Base-by-base conservation (phyloP, 2,113 vertebrate species). In the Coryphaenoides rupestris region DNA sequence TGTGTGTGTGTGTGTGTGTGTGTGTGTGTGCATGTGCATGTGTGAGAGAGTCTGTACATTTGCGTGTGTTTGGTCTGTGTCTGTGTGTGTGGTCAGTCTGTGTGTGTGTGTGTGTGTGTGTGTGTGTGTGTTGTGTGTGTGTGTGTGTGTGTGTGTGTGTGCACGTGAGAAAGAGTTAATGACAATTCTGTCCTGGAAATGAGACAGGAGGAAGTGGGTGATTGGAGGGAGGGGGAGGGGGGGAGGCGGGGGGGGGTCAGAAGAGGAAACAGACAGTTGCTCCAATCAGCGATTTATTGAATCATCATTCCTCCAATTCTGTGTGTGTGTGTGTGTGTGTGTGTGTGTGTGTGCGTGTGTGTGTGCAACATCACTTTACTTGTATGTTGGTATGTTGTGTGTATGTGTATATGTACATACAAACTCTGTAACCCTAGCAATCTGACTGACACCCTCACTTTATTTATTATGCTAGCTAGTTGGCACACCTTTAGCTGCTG, bases 271-370 rank as follows among this genome's bases (percentile, higher is more conserved):
- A 28, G 71, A 74, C 75, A 71, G 66, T 86, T 79, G 74, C 72
- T 73, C 77, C 75, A 79, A 74, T 87, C 76, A 82, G 73, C 65
- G 60, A 76, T 74, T 84, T 86, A 89, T 84, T 75, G 79, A 69
- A 83, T 87, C 65, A 83, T 78, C 76, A 69, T 76, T 73, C 70
- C 33, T 40, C 13, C 13, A 10, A 12, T 40, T 40, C 7, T 10
- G 9, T 12, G 13, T 40, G 33, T 40, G 33, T 40, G 9, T 40
- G 33, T 12, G 33, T 40, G 4, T 33, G 28, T 10, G 0, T 33
- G 28, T 40, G 33, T 40, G 33, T 40, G 33, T 10, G 33, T 12
- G 33, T 12, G 33, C 13, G 33, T 6, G 33, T 40, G 9, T 40
- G 33, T 6, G 6, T 26, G 24, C 6, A 26, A 6, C 24, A 26